Conservation (phyloP, 2,113 vertebrate species). For the Gyps fulvus region DNA sequence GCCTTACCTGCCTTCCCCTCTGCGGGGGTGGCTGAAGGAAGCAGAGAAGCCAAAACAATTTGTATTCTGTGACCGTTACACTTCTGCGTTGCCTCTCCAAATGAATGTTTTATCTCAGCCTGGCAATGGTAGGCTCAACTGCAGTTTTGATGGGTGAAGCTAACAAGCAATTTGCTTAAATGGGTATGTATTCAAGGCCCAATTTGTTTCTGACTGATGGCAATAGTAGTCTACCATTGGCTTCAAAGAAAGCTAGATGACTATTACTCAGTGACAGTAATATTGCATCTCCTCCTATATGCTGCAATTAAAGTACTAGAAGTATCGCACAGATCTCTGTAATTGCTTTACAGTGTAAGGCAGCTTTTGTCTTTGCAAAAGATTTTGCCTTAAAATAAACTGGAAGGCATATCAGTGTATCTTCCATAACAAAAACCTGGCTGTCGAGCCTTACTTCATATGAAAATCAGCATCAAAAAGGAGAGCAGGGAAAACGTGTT, state of each 20-base stretch:
- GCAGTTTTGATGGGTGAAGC: not conserved
- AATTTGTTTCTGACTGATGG: conserved; percentile 43
- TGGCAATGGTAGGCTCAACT: not conserved
- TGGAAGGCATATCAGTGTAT: not conserved
- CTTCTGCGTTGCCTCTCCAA: not conserved
- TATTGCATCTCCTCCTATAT: not conserved
- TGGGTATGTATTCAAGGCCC: not conserved
- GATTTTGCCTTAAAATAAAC: not conserved
- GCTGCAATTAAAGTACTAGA: not conserved
- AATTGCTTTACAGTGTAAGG: not conserved
- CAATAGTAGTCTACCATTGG: not conserved
- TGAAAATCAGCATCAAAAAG: not conserved
- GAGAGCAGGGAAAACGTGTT: not conserved
- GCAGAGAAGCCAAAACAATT: not conserved
- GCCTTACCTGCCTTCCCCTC: not conserved
- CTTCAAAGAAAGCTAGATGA: not conserved
- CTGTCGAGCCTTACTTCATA: not conserved
- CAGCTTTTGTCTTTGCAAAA: not conserved
- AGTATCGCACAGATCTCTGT: not conserved
- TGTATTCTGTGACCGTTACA: accelerated
- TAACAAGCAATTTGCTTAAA: conserved; percentile 32
- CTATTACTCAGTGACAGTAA: not conserved
- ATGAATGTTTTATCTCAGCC: not conserved
- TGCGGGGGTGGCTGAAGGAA: not conserved
- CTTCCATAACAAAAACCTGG: not conserved